Percentiles rank a stretch among this genome's conserved stretches.
Evolutionary conservation across 53 echinoderm and acorn worm species (phyloP).

Genomic region (Astropecten irregularis): DNA sequence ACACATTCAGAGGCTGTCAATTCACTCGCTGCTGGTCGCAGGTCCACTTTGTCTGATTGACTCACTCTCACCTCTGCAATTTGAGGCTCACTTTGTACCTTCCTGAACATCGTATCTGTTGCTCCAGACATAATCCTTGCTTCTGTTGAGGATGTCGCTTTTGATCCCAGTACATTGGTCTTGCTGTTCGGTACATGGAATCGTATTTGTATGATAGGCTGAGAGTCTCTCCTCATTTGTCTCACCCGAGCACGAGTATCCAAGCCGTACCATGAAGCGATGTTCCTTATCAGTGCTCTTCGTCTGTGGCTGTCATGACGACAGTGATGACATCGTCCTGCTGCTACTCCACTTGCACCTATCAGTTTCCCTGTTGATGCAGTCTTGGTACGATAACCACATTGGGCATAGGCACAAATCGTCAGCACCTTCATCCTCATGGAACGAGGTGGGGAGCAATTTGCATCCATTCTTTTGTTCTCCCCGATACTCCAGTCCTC

Average conservation of each 20-base stretch:
- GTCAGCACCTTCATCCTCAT: not conserved
- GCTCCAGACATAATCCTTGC: not conserved
- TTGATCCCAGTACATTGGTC: not conserved
- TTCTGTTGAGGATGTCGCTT: not conserved
- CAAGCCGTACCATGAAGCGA: not conserved
- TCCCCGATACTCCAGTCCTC: not conserved
- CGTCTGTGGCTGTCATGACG: not conserved
- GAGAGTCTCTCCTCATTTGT: not conserved
- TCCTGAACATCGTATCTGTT: not conserved
- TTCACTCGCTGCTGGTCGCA: not conserved
- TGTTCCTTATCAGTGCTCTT: not conserved
- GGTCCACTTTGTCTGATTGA: not conserved
- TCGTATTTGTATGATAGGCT: not conserved
- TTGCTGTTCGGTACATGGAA: not conserved
- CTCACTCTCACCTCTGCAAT: not conserved
- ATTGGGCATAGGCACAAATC: not conserved
- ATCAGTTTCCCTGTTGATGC: no score
- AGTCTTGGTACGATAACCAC: not conserved
- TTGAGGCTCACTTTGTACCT: not conserved
- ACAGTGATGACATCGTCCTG: not conserved
- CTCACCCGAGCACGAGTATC: not conserved
- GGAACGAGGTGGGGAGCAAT: no score
- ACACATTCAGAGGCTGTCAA: not conserved
- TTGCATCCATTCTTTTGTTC: conserved; percentile 12
- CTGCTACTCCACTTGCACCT: no score